Base-by-base conservation (phyloP, 53 echinoderm and acorn worm genomes). In the Crossaster papposus region DNA sequence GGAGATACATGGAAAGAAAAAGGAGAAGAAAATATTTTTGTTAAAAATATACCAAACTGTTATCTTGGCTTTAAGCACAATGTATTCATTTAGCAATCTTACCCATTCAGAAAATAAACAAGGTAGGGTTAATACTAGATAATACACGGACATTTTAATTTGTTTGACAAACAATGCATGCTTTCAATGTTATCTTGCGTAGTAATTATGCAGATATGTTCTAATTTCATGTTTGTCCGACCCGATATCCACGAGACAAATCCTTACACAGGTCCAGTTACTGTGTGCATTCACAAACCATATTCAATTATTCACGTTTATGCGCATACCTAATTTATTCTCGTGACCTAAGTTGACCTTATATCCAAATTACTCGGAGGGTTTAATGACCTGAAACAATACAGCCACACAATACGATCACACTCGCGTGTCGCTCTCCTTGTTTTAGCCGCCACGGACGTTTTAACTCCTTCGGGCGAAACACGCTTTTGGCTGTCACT, bases 311-410 rank as follows among this genome's bases (percentile, higher is more conserved):
- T 14, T 10, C 79, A 79, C 38, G 53, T 79, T 52, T 79, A 30
- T 79, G 53, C 53, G 50, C 44, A 44, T 44, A 44, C 44, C 44
- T 44, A 58, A 58, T 58, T n/a, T 58, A 58, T 58, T 58, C 51
- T 2, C 10, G 34, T 9, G 51, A 26, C 50, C 37, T 28, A 62
- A 36, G 5, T 24, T 36, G 68, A 65, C 83, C 68, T 44, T 62
- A 20, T 15, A 20, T 15, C 35, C 34, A 63, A 36, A 35, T 28
- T 65, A 82, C 37, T 17, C 17, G 44, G 22, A 58, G 58, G 83
- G 83, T 83, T n/a, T 33, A 65, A 18, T 65, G 83, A 83, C 83
- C 83, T 70, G 68, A 83, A 58, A 58, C 58, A 58, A 58, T 58
- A 58, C 58, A 2, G 58, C 58, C 17, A 20, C 81, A 37, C 34